Evolutionary conservation across 2,888 invertebrate species (phyloP), one percentile per base, ranked within the genome.

Genomic region (Rapana venosa): DNA sequence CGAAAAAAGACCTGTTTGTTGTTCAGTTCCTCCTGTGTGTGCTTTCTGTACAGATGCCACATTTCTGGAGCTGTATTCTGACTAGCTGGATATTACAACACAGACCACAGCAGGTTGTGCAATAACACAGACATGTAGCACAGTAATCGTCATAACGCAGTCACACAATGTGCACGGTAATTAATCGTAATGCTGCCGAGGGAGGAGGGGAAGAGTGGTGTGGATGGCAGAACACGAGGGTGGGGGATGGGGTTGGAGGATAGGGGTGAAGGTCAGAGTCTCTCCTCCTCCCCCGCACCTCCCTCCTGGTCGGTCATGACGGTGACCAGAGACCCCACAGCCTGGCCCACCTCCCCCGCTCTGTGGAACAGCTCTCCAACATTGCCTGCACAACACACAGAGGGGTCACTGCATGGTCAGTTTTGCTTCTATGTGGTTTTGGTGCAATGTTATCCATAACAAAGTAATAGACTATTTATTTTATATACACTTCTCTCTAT

Each of bases 311-410:
- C 97, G 83, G 98, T 98, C 97, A 98, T 98, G 88, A 98, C 98
- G 86, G 98, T 98, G 92, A 98, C 98, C 95, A 98, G 97, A 95
- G 98, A 98, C 95, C 98, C 98, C 93, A 98, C 98, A 91, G 98
- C 98, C 96, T 97, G 97, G 90, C 98, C 98, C 93, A 98, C 97
- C 96, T 98, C 98, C 96, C 98, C 98, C 97, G 98, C 98, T 97
- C 98, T 98, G 96, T 98, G 98, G 97, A 98, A 97, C 96, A 98
- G 97, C 96, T 97, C 97, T 91, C 97, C 97, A 91, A 97, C 97
- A 94, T 97, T 97, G 94, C 94, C 95, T 88, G 74, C 36, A 87
- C 26, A 22, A 61, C 61, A 61, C 61, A 61, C 20, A 20, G 6
- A 79, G 8, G 8, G 47, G 47, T 47, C 47, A 47, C 47, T 47